Percentiles rank a stretch among this genome's conserved stretches.
Evolutionary conservation across 2,888 invertebrate species (phyloP).

Genomic region (Meiosimyza decipiens): DNA sequence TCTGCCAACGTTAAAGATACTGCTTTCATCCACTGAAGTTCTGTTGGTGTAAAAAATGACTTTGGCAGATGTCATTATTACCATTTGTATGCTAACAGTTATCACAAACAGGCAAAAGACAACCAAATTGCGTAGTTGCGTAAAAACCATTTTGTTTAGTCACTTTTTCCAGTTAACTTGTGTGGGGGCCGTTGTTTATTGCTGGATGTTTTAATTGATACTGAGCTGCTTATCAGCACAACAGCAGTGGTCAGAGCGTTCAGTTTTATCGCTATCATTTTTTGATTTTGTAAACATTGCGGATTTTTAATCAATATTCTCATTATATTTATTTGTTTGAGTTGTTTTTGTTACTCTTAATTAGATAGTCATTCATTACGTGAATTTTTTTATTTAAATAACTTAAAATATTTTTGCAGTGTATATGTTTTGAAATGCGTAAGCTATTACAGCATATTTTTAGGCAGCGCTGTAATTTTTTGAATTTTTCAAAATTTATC

Average conservation of each 20-base stretch:
- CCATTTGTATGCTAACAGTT: not conserved
- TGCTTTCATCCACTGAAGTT: slow-evolving; percentile 48
- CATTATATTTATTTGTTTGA: too few species aligned
- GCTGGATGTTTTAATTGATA: not conserved
- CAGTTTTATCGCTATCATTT: not conserved
- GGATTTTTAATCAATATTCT: too few species aligned
- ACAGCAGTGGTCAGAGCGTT: not conserved
- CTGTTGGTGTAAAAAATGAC: slow-evolving; percentile 45
- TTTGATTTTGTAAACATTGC: too few species aligned
- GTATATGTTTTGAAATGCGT: too few species aligned
- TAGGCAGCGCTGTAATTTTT: too few species aligned
- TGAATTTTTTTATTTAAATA: too few species aligned
- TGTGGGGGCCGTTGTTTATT: not conserved
- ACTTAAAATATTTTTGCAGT: too few species aligned
- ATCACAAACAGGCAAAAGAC: slow-evolving; percentile 10
- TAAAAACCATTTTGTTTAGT: not conserved
- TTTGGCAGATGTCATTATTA: slow-evolving; percentile 10
- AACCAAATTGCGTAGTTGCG: not conserved
- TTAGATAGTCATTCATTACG: too few species aligned
- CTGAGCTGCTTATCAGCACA: not conserved
- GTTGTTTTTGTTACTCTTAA: too few species aligned
- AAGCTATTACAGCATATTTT: too few species aligned
- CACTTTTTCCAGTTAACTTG: not conserved
- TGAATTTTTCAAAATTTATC: too few species aligned
- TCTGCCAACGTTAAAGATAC: slow-evolving; percentile 48